Conservation (phyloP, 2,797 vertebrate genomes). For the Falco concolor region DNA sequence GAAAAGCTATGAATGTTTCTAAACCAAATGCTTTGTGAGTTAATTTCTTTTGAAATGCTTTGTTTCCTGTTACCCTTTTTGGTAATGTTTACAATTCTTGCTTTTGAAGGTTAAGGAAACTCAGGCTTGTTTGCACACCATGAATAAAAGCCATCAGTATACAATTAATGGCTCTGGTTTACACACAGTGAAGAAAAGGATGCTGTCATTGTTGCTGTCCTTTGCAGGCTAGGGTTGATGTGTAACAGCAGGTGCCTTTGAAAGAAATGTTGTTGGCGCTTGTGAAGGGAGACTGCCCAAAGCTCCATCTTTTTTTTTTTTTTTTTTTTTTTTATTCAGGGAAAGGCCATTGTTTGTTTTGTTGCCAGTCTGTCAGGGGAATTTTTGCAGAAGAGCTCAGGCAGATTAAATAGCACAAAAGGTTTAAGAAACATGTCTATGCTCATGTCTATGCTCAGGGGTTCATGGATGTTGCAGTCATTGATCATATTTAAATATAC, state of each 20-base stretch:
- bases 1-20: not conserved
- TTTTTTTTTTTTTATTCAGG: not conserved
- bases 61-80: not conserved
- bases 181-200: conserved; percentile 1
- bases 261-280: conserved; percentile 32
- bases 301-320: not conserved
- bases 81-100: not conserved
- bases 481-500: not conserved
- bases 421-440: not conserved
- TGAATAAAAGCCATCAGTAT: conserved; percentile 48
- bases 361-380: conserved; percentile 1
- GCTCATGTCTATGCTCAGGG: not conserved
- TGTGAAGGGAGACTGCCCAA: conserved; percentile 32
- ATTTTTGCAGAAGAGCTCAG: conserved; percentile 36
- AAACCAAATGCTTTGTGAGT: not conserved
- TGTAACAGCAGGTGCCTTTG: conserved; percentile 55
- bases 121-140: not conserved
- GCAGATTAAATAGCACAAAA: conserved; percentile 53
- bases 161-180: conserved; percentile 10
- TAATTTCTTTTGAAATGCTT: not conserved
- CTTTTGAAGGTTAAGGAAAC: conserved; percentile 42
- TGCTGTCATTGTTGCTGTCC: conserved; percentile 32
- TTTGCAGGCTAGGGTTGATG: conserved; percentile 35
- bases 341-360: conserved; percentile 57
- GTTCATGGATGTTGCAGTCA: conserved; percentile 1